Evolutionary conservation across 1,140 invertebrate species (phyloP), one percentile per base, ranked within the genome.

Genomic region (Drosophila persimilis): DNA sequence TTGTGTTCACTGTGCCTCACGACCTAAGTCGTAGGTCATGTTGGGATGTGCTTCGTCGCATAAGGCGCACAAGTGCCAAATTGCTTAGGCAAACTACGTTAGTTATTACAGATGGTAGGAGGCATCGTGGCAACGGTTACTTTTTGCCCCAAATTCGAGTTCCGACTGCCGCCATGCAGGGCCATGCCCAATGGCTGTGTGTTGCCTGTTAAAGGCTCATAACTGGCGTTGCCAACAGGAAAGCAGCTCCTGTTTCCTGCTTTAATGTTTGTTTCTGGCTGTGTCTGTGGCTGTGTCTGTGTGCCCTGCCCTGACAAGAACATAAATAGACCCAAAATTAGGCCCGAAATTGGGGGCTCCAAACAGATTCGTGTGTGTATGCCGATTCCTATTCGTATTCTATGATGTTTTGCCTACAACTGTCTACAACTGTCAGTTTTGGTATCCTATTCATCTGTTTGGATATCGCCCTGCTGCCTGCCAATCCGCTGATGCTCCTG

Each of bases 41-140:
- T 20, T 22, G 24, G 41, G 31, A 24, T 48, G 52, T 43, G 53
- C 20, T 53, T 44, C 46, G 51, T 55, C 47, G 44, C 80, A 83
- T 72, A 72, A 79, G 76, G 80, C 76, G 62, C 75, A 85, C 80
- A 83, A 85, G 76, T 84, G 80, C 80, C 80, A 84, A 84, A 84
- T 85, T 84, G 77, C 77, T 85, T 60, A 62, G 67, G 67, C 80
- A 80, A 84, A 86, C 77, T 85, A 85, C 77, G 80, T 84, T 84
- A 85, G 80, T 80, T 85, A 84, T 80, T 81, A 62, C 70, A 35
- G 11, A 26, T 35, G 22, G 29, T 17, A 11, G 8, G 35, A 11
- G 11, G 35, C 35, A 39, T 39, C 35, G 44, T 15, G 41, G 6
- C 35, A 63, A 53, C 53, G 73, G 57, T 80, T 77, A 59, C 58